These are phyloP conservation scores for Strix aluco DNA, from an alignment of 2,113 vertebrate species.

Conservation along the genomic window DNA sequence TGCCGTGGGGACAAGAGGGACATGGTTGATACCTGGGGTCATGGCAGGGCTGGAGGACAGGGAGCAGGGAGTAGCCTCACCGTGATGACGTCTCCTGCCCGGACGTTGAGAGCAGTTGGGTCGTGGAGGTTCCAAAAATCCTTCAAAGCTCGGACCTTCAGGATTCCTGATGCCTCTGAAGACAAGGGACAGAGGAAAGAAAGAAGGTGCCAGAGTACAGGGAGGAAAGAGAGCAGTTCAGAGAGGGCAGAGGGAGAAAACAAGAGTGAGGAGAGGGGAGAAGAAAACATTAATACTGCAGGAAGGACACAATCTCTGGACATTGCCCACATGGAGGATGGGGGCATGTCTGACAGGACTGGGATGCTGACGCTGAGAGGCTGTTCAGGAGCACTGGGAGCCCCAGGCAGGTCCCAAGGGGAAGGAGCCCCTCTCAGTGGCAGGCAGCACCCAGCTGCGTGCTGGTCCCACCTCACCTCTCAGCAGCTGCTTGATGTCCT, in stretches of 20 bases:
- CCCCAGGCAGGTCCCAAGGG: not conserved
- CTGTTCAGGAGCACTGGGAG: not conserved
- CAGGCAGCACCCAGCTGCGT: accelerated
- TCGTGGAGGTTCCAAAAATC: constrained; percentile 98
- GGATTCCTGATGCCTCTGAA: constrained; percentile 90
- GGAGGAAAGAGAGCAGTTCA: not conserved
- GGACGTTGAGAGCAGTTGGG: constrained; percentile 92
- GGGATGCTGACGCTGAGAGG: not conserved
- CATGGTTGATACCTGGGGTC: not conserved
- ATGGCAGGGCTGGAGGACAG: accelerated
- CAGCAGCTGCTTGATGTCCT: constrained; percentile 95
- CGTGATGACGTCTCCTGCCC: constrained; percentile 92
- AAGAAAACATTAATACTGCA: not conserved
- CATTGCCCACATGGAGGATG: not conserved
- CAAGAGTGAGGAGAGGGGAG: not conserved
- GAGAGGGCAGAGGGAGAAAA: not conserved
- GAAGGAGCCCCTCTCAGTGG: not conserved
- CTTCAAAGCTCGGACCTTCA: constrained; percentile 95
- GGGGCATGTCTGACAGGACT: accelerated
- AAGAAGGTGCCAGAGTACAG: not conserved
- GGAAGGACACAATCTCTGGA: not conserved
- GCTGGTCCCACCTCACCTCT: constrained; percentile 77
- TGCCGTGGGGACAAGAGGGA: constrained; percentile 16
- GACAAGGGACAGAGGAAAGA: constrained; percentile 18
- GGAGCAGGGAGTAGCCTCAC: constrained; percentile 71